Base-by-base conservation (phyloP, 2,888 invertebrate genomes). In the Ennomos erosarius region DNA sequence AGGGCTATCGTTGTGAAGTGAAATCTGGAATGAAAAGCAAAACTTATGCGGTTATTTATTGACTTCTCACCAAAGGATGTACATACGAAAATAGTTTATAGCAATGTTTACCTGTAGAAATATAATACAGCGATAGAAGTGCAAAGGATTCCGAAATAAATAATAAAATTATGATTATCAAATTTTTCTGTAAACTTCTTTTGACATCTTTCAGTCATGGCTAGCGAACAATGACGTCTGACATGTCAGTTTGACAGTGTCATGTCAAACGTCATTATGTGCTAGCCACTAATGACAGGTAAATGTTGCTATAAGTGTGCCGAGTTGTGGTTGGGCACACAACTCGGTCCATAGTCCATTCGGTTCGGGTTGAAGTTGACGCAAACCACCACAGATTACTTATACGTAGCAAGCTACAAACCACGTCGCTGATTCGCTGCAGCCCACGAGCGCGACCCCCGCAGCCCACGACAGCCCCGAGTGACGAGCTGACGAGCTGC, bases 131-230 rank as follows among this genome's bases (percentile, higher is more conserved):
- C 87, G 59, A 88, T 65, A 55, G 85, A 81, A 67, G 82, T 81
- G 68, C 84, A 82, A 64, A 87, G 59, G 71, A 88, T 78, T 75
- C 86, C 85, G 65, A 83, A 68, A 79, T 81, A 90, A 87, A 90
- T 84, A 87, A 88, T 84, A 85, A 86, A 88, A 85, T 88, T 90
- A 81, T 78, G 83, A 86, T 87, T 90, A 81, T 84, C 83, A 85
- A 85, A 84, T 84, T 87, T 88, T 80, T 88, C 85, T 82, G 71
- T 78, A 78, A 86, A 85, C 85, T 88, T 86, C 72, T 78, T 86
- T 85, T 91, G 91, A 92, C 91, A 91, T 88, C 89, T 88, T 88
- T 91, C 90, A 87, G 88, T 90, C 91, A 92, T 92, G 90, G 87
- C 81, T 88, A 83, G 73, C 81, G 81, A 82, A 57, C 69, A 86